Percentiles rank a stretch among this genome's conserved stretches.
These are phyloP conservation scores for Magallana gigas DNA, from an alignment of 1,140 invertebrate genomes.

Conservation along the genomic window DNA sequence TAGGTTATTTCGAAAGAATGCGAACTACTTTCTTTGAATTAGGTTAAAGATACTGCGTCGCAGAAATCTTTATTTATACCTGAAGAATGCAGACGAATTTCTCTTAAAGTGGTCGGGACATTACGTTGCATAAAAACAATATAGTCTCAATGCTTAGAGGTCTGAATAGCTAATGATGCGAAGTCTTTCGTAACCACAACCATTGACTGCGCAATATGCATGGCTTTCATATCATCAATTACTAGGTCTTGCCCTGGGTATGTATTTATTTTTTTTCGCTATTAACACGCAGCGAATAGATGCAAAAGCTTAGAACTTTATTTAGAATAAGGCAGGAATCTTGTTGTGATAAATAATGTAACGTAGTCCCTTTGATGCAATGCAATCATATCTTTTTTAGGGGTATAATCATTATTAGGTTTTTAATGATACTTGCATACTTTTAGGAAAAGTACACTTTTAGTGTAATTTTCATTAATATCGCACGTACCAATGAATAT, in stretches of 20 bases:
- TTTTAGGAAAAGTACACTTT: too few relatives aligned
- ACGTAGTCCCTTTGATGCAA: neutral
- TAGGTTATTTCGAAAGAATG: too few relatives aligned
- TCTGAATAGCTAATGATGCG: conserved; percentile 11
- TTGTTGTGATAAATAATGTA: neutral
- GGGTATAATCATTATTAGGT: too few relatives aligned
- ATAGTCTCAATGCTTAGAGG: neutral
- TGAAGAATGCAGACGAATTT: too few relatives aligned
- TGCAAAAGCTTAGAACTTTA: neutral
- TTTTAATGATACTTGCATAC: too few relatives aligned
- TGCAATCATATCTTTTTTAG: neutral
- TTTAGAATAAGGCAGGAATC: neutral
- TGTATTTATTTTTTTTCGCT: neutral
- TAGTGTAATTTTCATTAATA: too few relatives aligned
- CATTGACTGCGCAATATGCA: neutral
- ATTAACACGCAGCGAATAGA: neutral
- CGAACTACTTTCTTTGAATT: too few relatives aligned
- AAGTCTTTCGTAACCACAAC: neutral
- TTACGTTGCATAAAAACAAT: too few relatives aligned
- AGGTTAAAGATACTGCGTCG: too few relatives aligned
- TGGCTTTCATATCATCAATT: neutral
- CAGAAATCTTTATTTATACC: too few relatives aligned
- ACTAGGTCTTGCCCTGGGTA: neutral
- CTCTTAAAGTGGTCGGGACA: too few relatives aligned
- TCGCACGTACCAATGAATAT: too few relatives aligned